Evolutionary conservation across 2,888 invertebrate species (phyloP).

Genomic region (Morpho helenor): DNA sequence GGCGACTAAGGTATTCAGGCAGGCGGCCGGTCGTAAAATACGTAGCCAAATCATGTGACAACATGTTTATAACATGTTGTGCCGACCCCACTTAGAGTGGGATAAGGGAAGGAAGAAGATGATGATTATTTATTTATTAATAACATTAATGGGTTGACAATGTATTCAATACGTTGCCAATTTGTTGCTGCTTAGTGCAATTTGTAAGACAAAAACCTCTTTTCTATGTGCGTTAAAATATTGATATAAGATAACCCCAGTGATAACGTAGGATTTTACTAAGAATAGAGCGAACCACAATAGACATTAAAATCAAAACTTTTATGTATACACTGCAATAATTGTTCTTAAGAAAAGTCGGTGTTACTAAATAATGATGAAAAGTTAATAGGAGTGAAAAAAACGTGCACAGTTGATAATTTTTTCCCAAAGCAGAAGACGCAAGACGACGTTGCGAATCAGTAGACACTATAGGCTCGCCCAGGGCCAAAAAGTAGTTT

Average conservation of each 20-base stretch:
- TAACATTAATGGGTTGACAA: too few species aligned
- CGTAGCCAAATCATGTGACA: too few species aligned
- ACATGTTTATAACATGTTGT: too few species aligned
- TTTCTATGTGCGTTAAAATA: background rate
- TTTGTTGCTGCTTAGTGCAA: too few species aligned
- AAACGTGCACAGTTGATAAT: conserved; percentile 1
- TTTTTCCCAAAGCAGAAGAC: conserved; percentile 9
- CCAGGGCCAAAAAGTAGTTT: conserved; percentile 9
- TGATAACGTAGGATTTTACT: background rate
- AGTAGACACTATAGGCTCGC: conserved; percentile 11
- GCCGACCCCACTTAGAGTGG: too few species aligned
- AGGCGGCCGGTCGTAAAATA: too few species aligned
- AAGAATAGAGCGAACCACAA: background rate
- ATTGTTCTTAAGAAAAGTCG: conserved; percentile 4
- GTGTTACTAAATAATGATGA: conserved; percentile 5
- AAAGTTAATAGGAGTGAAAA: conserved; percentile 6
- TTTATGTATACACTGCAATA: background rate
- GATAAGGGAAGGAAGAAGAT: too few species aligned
- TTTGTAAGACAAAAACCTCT: background rate
- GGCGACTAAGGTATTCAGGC: too few species aligned
- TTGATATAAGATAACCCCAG: too few species aligned
- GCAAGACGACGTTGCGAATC: conserved; percentile 16
- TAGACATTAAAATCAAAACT: background rate
- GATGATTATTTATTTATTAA: too few species aligned
- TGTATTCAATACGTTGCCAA: too few species aligned